Base-by-base conservation (phyloP, 2,888 invertebrate genomes). In the Quadroppia sp. region DNA sequence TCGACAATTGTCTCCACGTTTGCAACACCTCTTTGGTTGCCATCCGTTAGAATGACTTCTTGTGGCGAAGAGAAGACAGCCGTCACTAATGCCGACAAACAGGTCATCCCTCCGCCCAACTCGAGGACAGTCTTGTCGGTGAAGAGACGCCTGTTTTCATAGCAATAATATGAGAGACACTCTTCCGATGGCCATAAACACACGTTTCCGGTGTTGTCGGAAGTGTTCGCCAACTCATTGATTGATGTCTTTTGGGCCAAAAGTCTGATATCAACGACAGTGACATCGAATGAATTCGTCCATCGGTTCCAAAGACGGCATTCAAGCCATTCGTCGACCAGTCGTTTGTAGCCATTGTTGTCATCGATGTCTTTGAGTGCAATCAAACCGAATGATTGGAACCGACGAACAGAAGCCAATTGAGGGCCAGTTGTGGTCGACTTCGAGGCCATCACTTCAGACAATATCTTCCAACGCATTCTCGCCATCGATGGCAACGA, bases 71-170 rank as follows among this genome's bases (percentile, higher is more conserved):
- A 88, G 74, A 89, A 81, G 76, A 87, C 85, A 30, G 71, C 50
- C 20, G 23, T 45, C 80, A 90, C 86, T 17, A 92, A 82, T 1
- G 91, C 91, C 9, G 90, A 90, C 40, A 92, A 83, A 78, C 90
- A 90, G 25, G 91, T 90, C 89, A 92, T 91, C 2, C 92, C 92
- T 23, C 91, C 91, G 2, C 92, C 92, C 59, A 92, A 83, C 81
- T 92, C 92, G 79, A 90, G 84, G 32, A 92, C 87, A 80, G 84
- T 85, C 81, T 88, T 88, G 76, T 86, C 85, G n/a, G 86, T 83
- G 78, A 90, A 90, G 53, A 87, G 81, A n/a, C 83, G 80, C 71
- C 86, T 82, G 80, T 90, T 88, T 78, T 87, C 86, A 73, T 90
- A 83, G 78, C 82, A 82, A 80, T 89, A 88, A 78, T 88, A 88